Percentiles rank a stretch among this genome's conserved stretches.
Evolutionary conservation across 2,797 vertebrate species (phyloP).

Genomic region (Cheirogaleus major): DNA sequence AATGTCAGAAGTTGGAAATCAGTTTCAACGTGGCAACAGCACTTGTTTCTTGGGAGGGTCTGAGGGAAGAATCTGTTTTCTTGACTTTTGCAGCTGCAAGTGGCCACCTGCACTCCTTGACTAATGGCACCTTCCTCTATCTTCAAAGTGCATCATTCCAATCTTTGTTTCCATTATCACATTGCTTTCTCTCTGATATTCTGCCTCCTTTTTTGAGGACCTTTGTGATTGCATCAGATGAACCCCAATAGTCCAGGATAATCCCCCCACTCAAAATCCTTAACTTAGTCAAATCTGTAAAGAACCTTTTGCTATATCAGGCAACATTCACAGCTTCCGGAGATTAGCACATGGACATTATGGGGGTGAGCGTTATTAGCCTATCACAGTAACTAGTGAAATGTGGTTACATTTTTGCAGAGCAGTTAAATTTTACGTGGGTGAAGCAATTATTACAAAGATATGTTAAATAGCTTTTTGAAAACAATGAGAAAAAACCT

Average conservation of each 20-base stretch:
- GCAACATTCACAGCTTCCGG: neutral
- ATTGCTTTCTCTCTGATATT: no score
- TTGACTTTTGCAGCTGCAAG: neutral
- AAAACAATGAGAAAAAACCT: neutral
- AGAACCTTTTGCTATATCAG: neutral
- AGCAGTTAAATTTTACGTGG: neutral
- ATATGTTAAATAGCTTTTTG: neutral
- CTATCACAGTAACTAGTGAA: neutral
- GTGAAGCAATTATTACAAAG: neutral
- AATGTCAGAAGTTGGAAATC: neutral
- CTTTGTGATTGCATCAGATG: neutral
- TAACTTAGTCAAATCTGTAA: neutral
- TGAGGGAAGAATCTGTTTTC: neutral
- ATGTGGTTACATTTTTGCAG: neutral
- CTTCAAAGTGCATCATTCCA: neutral
- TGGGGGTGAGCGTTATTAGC: accelerated
- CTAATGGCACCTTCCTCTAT: accelerated
- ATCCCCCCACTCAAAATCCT: neutral
- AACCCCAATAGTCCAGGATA: neutral
- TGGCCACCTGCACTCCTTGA: neutral
- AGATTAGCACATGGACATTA: neutral
- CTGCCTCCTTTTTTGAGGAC: neutral
- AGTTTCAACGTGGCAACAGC: neutral
- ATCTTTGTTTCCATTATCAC: neutral
- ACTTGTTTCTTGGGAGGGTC: neutral